Evolutionary conservation across 2,797 vertebrate genomes (phyloP), one percentile per base, ranked within the genome.

Genomic region (Benthosema pterotum): DNA sequence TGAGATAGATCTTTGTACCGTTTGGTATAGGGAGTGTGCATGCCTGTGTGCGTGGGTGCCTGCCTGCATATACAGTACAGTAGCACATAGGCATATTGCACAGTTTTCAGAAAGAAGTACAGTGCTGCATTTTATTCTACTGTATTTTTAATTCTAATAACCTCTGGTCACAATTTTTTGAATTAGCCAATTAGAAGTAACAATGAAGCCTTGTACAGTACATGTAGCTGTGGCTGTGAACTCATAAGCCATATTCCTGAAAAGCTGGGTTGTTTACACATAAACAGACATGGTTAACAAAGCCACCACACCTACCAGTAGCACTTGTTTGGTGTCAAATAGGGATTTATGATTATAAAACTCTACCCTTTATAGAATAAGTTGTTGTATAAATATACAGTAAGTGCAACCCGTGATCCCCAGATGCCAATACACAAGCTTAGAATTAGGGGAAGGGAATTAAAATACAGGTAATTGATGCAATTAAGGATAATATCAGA

Each of bases 321-420:
- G 52, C 52, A 54, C 63, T 61, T 93, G 91, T 93, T 93, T 93
- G 91, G 85, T 72, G 85, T 74, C 84, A 93, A 93, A 93, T 89
- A 92, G 14, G 42, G 67, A 74, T 80, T 83, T 82, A 80, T 83
- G 75, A 87, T 83, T 67, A n/a, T n/a, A 85, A 86, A 91, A 86
- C 67, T 56, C 52, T 70, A 69, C 48, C 85, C 84, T 87, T 86
- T 84, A 79, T 71, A 59, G 16, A 60, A 82, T 66, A 57, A 50
- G 19, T 49, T 91, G 88, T 92, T 91, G 80, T 60, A 72, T 89
- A 90, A 93, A 93, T 89, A 90, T 11, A 25, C 22, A 25, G 22
- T 25, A 56, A 67, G 60, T 17, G 28, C 68, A 82, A 80, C 69
- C 78, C 81, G 74, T 53, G 55, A 56, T 74, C 67, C 57, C 65